phyloP scores from a whole-genome alignment of 2,888 invertebrate species.

The Gibbula magus region DNA sequence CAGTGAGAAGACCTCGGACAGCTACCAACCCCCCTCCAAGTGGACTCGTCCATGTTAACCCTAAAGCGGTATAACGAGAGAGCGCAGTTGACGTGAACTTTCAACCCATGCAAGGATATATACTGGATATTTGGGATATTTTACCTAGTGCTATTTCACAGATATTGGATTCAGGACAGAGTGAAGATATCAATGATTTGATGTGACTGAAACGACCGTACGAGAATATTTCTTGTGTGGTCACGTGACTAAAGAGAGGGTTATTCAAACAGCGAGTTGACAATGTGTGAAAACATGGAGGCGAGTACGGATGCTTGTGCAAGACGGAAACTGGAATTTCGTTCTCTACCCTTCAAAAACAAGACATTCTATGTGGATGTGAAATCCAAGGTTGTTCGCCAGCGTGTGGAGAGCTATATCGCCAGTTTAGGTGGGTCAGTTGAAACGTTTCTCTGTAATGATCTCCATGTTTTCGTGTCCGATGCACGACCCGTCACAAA shows the following conservation, averaged over 20 bases:
- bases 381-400: conserved; percentile 19
- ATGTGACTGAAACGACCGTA: not conserved
- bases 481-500: conserved; percentile 15
- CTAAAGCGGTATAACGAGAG: not conserved
- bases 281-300: not conserved
- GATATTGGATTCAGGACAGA: too few relatives aligned
- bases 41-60: conserved; percentile 1
- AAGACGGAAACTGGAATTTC: conserved; percentile 22
- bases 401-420: conserved; percentile 22
- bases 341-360: conserved; percentile 14
- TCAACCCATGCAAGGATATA: too few relatives aligned
- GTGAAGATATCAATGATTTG: too few relatives aligned
- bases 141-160: too few relatives aligned
- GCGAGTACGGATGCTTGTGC: conserved; percentile 3
- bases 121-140: too few relatives aligned
- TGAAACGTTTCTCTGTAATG: conserved; percentile 31
- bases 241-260: conserved; percentile 31
- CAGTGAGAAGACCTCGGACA: not conserved
- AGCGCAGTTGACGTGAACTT: too few relatives aligned
- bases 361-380: conserved; percentile 37
- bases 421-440: conserved; percentile 25
- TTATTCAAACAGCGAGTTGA: conserved; percentile 18
- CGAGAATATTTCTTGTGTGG: not conserved
- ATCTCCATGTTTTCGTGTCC: conserved; percentile 28
- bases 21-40: not conserved